Base-by-base conservation (phyloP, 2,797 vertebrate genomes). In the Toxotes lorentzi region DNA sequence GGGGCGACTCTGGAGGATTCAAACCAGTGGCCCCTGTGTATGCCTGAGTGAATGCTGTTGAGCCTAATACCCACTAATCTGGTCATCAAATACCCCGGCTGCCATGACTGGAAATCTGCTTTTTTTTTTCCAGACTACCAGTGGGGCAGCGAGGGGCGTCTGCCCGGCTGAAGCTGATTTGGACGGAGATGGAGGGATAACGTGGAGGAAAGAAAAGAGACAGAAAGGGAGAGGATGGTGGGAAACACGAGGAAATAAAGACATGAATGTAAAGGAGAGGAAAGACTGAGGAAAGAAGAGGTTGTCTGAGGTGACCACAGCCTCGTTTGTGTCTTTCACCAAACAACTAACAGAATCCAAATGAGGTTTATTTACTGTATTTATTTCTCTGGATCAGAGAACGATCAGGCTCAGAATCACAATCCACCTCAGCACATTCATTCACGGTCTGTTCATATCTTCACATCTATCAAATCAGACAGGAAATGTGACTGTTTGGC, bases 61-160 rank as follows among this genome's bases (percentile, higher is more conserved):
- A 92, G 81, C 81, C 78, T 92, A 94, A 94, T 91, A 88, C 83
- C 90, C 84, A 88, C 90, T 94, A 93, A 94, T 89, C 86, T 93
- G 87, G 85, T 95, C 86, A 82, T 94, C 87, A 93, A 93, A 93
- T 89, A 93, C 69, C 73, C 78, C 76, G 61, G 63, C 87, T 83
- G 73, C 65, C 72, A 88, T 45, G 38, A 88, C 54, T 86, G 73
- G 89, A 91, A 89, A 92, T 76, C 62, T 72, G 63, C 40, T 89
- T 16, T 17, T 43, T 13, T 83, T 66, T 78, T 51, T 13, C 51
- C 85, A 84, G 68, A 85, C 71, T 76, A 56, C 45, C 60, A 82
- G 75, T 2, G 86, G 84, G 88, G 76, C 60, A 81, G 71, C 45
- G 32, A 79, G 69, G 73, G 72, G 73, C 41, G 76, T 80, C 78